These are phyloP conservation scores for Melitaea cinxia DNA, from an alignment of 1,140 invertebrate genomes.

Conservation along the genomic window DNA sequence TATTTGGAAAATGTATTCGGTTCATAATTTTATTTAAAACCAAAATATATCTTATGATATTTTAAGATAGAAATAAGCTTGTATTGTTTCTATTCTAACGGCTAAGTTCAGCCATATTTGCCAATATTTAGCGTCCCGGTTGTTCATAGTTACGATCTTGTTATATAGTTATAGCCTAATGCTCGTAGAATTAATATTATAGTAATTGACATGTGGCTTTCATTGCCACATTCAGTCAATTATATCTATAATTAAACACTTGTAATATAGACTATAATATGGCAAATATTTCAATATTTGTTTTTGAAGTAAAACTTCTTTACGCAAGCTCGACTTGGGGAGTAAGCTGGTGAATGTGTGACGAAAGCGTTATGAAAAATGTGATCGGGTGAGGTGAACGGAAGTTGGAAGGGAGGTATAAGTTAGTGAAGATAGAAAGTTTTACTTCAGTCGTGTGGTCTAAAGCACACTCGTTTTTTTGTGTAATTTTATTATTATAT, in stretches of 20 bases:
- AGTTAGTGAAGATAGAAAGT: no score
- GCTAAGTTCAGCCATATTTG: slow-evolving; percentile 19
- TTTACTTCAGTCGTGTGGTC: no score
- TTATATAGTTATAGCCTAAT: slow-evolving; percentile 21
- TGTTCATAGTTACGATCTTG: slow-evolving; percentile 9
- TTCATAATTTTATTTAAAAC: neutral
- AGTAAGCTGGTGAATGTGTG: no score
- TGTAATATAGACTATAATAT: neutral
- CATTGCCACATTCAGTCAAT: neutral
- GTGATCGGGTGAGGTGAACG: no score
- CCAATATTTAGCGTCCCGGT: slow-evolving; percentile 26
- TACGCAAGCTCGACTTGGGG: no score
- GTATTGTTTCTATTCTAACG: slow-evolving; percentile 10
- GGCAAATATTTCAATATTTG: no score
- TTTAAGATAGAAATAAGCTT: slow-evolving; percentile 15
- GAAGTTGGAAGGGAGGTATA: no score
- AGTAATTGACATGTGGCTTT: neutral
- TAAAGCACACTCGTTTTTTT: no score
- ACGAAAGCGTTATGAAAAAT: no score
- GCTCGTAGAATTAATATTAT: slow-evolving; percentile 4
- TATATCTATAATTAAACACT: neutral
- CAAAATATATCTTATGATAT: slow-evolving; percentile 20
- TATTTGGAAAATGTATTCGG: neutral
- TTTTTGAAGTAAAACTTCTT: no score
- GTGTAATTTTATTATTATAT: no score